A percentile compares a stretch with the other conserved stretches of the same genome.
phyloP scores from a whole-genome alignment of 2,113 vertebrate species.

The Catharus minimus region DNA sequence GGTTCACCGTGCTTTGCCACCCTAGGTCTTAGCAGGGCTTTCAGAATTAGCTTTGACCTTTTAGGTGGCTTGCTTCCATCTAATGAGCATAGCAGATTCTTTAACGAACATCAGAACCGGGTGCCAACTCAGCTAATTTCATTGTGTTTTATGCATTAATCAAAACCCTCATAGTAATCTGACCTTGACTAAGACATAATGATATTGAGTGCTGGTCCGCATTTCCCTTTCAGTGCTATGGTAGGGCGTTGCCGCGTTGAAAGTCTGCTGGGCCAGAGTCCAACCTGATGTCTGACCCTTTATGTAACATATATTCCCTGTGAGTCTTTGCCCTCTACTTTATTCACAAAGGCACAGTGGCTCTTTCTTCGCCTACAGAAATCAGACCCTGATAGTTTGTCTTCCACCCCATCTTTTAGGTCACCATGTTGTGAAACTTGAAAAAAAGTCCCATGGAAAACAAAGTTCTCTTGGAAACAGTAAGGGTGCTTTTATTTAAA shows the following conservation, averaged over 20 bases:
- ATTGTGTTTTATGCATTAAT: conserved; percentile 48
- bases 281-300: neutral
- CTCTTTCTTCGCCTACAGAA: neutral
- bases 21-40: neutral
- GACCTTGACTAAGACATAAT: conserved; percentile 26
- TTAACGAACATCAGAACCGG: neutral
- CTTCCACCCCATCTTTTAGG: neutral
- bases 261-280: neutral
- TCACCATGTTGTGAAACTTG: neutral
- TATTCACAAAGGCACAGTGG: neutral
- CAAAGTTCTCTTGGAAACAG: neutral
- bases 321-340: neutral
- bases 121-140: conserved; percentile 48
- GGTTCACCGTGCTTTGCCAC: neutral
- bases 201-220: neutral
- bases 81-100: conserved; percentile 33
- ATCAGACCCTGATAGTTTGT: neutral
- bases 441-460: neutral
- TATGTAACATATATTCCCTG: neutral
- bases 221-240: neutral
- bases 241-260: neutral
- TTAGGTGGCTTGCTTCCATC: conserved; percentile 21
- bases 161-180: conserved; percentile 9
- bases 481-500: neutral
- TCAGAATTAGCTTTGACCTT: conserved; percentile 51